Evolutionary conservation across 2,888 invertebrate genomes (phyloP).

Genomic region (Synergus gifuensis): DNA sequence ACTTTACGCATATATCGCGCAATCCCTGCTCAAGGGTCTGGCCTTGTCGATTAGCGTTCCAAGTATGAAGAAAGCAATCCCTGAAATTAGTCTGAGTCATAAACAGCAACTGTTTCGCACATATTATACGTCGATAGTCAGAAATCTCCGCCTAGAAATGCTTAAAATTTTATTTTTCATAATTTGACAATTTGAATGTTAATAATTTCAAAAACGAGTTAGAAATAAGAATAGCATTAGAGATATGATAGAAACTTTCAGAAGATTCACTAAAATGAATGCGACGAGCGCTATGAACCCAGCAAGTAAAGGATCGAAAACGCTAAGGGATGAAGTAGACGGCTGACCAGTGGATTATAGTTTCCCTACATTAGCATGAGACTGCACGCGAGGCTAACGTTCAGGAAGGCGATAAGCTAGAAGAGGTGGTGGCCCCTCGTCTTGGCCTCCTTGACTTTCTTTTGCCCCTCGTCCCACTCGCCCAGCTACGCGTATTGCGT

Average conservation of each 20-base stretch:
- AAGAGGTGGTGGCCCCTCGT: conserved; percentile 54
- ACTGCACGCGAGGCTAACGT: conserved; percentile 74
- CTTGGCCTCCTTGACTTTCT: conserved; percentile 60
- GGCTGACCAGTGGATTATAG: conserved; percentile 71
- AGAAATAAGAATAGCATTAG: not conserved
- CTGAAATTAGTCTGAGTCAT: conserved; percentile 35
- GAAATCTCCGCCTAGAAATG: not conserved
- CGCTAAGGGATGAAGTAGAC: conserved; percentile 62
- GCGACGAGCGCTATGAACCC: not conserved
- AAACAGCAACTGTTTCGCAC: conserved; percentile 15
- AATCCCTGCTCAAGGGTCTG: conserved; percentile 10
- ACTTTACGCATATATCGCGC: conserved; percentile 7
- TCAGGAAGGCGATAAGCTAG: conserved; percentile 73
- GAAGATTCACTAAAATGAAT: not conserved
- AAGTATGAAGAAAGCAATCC: not conserved
- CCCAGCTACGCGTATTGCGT: conserved; percentile 27
- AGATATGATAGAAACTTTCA: not conserved
- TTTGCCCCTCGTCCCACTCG: conserved; percentile 21
- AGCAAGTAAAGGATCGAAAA: conserved; percentile 51
- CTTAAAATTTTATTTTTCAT: no score
- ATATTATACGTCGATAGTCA: conserved; percentile 27
- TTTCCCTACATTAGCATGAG: conserved; percentile 73
- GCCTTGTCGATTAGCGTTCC: conserved; percentile 13
- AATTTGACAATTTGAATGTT: no score
- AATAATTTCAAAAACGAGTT: no score